phyloP scores from a whole-genome alignment of 2,797 vertebrate genomes.

The Pseudotriccus pelzelni region DNA sequence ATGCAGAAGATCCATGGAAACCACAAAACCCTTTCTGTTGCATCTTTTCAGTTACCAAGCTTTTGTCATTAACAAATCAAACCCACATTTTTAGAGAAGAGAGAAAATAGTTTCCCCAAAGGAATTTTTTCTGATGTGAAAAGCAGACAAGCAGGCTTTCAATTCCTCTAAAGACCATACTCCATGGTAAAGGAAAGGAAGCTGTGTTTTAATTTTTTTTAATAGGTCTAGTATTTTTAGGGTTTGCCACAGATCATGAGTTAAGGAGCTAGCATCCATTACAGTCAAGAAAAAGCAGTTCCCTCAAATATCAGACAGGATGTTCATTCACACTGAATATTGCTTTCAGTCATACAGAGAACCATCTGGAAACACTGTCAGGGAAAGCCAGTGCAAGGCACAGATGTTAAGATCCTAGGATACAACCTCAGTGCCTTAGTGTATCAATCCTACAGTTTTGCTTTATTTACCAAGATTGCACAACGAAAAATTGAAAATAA shows the following conservation, averaged over 20 bases:
- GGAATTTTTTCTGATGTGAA: background rate
- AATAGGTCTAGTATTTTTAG: background rate
- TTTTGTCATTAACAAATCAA: background rate
- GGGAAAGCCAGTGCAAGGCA: background rate
- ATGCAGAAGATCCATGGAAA: background rate
- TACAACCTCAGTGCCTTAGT: background rate
- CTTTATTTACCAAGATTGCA: background rate
- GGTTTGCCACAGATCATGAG: background rate
- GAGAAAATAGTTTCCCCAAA: slow-evolving; percentile 8
- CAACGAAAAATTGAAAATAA: background rate
- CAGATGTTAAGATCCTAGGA: background rate
- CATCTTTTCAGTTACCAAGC: background rate
- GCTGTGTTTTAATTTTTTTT: background rate
- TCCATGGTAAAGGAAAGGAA: background rate
- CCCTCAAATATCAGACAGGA: background rate
- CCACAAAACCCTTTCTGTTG: background rate
- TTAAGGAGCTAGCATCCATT: background rate
- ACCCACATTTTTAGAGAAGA: background rate
- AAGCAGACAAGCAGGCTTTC: background rate
- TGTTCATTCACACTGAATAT: background rate
- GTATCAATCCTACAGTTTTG: background rate
- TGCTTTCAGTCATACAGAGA: background rate
- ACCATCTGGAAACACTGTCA: background rate
- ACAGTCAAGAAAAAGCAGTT: background rate
- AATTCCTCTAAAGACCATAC: background rate